phyloP scores from a whole-genome alignment of 1,140 invertebrate species.

The Eumaeus atala region DNA sequence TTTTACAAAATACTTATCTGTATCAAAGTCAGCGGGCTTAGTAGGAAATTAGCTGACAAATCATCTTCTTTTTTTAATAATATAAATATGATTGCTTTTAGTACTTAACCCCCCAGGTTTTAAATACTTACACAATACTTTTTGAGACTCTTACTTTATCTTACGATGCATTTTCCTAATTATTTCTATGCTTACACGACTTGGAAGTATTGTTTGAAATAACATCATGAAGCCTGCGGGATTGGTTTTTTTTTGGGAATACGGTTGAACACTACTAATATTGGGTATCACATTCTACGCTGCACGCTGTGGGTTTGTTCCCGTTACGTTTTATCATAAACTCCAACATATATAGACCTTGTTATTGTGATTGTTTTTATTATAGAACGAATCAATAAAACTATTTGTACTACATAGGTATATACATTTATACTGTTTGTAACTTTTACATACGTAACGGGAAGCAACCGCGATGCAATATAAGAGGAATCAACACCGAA shows the following conservation, averaged over 20 bases:
- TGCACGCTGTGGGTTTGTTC: conserved; percentile 45
- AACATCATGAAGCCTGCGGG: conserved; percentile 39
- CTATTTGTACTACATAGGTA: conserved; percentile 11
- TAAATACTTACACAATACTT: conserved; percentile 72
- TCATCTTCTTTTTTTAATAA: conserved; percentile 46
- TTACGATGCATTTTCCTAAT: conserved; percentile 68
- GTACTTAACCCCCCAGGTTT: conserved; percentile 59
- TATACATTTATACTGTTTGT: conserved; percentile 11
- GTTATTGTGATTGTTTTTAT: not conserved
- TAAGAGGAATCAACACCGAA: conserved; percentile 71
- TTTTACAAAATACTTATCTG: conserved; percentile 71
- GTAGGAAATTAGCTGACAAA: conserved; percentile 62
- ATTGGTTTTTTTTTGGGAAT: conserved; percentile 32
- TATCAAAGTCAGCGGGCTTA: conserved; percentile 70
- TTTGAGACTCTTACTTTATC: conserved; percentile 65
- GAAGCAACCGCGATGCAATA: conserved; percentile 52
- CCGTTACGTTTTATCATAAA: conserved; percentile 35
- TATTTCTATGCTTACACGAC: conserved; percentile 57
- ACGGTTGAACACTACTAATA: conserved; percentile 54
- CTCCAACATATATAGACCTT: conserved; percentile 15
- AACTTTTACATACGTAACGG: conserved; percentile 38
- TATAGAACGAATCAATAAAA: conserved; percentile 7
- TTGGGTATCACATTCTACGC: conserved; percentile 68
- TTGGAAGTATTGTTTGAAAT: conserved; percentile 49
- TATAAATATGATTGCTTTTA: conserved; percentile 73